Percentiles rank a stretch among this genome's conserved stretches.
Conservation (phyloP, 1,140 invertebrate species). For the Hesperophylax magnus region DNA sequence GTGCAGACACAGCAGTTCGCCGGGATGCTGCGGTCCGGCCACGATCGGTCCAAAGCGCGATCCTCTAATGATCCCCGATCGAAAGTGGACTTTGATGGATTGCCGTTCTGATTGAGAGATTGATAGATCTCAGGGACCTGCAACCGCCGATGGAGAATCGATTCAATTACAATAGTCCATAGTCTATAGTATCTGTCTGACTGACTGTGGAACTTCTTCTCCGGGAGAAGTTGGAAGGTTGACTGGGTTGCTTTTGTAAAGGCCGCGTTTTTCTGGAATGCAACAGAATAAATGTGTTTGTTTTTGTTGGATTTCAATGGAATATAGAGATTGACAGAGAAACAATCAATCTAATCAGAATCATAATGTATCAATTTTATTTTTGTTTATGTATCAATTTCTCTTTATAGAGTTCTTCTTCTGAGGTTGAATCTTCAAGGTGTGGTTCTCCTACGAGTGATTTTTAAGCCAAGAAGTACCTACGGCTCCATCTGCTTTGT, state of each 20-base stretch:
- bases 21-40: neutral
- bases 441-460: too few species aligned
- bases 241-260: neutral
- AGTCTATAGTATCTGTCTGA: neutral
- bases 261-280: neutral
- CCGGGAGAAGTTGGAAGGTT: neutral
- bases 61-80: slow-evolving; percentile 40
- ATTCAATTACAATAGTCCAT: slow-evolving; percentile 25
- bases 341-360: too few species aligned
- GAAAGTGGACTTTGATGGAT: slow-evolving; percentile 43
- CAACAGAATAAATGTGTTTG: too few species aligned
- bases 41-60: slow-evolving; percentile 25
- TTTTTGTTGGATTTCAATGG: too few species aligned
- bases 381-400: too few species aligned
- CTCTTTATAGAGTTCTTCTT: too few species aligned
- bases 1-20: neutral
- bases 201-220: neutral
- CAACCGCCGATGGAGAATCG: slow-evolving; percentile 21
- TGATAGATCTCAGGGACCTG: slow-evolving; percentile 19
- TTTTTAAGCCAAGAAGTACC: too few species aligned
- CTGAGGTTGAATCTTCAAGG: too few species aligned
- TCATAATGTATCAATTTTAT: too few species aligned
- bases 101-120: slow-evolving; percentile 37
- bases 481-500: too few species aligned
- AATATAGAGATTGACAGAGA: too few species aligned